Base-by-base conservation (phyloP, 2,888 invertebrate species). In the Torymus aiolomorphi region DNA sequence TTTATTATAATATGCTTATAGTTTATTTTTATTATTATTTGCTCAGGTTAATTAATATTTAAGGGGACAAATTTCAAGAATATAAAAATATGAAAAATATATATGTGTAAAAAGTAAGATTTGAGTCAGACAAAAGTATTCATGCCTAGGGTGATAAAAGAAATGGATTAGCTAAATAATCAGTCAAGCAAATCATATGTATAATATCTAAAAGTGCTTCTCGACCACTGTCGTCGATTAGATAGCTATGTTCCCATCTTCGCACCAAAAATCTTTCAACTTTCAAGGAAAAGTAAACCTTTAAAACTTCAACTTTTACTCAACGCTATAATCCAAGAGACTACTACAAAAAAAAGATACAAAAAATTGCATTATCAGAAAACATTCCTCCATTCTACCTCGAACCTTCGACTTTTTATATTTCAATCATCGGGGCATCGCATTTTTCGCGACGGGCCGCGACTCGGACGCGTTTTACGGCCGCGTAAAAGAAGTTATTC, bases 231-330 rank as follows among this genome's bases (percentile, higher is more conserved):
- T 82, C 76, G 81, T 81, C 82, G 78, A 80, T 79, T 80, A 82
- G 80, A 80, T 78, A 83, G 78, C 80, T 79, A 75, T 82, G 80
- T 83, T 82, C 83, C 83, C 83, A 84, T 84, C 84, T 83, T 82
- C 83, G 77, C 56, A 52, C 11, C 42, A 42, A 42, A 31, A 16
- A 31, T 16, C n/a, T 20, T 56, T 52, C 18, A 54, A 54, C 42
- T 57, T 51, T 20, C 12, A 13, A 18, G 24, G 51, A 11, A 31
- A 70, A 1, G 59, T 16, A 56, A 3, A 14, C 42, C 1, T 42
- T 42, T 8, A 8, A 42, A 42, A 42, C 20, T 66, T 51, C 52
- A 66, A 66, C 52, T 66, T 52, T 54, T 66, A 66, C 18, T 62
- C 24, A 56, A 24, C 56, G 52, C 56, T 56, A 2, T 16, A 56